Base-by-base conservation (phyloP, 2,113 vertebrate genomes). In the Lampris megalopsis region DNA sequence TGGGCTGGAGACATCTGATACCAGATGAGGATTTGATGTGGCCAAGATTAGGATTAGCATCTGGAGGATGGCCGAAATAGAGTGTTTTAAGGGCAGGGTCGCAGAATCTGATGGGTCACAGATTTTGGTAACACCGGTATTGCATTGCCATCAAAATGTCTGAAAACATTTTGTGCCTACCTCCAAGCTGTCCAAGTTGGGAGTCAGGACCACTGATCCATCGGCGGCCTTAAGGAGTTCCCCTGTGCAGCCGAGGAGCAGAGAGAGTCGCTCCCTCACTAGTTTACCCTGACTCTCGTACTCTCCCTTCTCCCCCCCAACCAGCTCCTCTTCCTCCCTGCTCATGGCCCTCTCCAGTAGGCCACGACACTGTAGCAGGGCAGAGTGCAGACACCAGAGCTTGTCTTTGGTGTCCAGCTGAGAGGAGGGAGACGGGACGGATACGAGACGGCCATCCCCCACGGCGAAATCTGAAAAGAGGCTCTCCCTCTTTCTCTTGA, bases 341-440 rank as follows among this genome's bases (percentile, higher is more conserved):
- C 74, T 24, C 1, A 93, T 87, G 71, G 87, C 92, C 37, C 75
- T 74, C 60, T 94, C 92, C 88, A 94, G 68, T 41, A 94, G 71
- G 59, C 53, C 64, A 38, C 67, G 82, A 72, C 94, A 94, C 82
- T 92, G 90, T 0, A 82, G 69, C 68, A 95, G 87, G 6, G 93
- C 94, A 0, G 91, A 90, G 68, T 92, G 84, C 61, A 94, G 73
- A 50, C 82, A 49, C 90, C 87, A 88, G 6, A 94, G 71, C 73
- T 82, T 86, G 72, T 94, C 90, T 4, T 69, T 67, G 54, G 64
- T n/a, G 43, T 93, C 83, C 80, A 93, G 81, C 67, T 89, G 91
- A 47, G 90, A 71, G 6, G 89, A 90, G 10, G 88, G 71, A 5
- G 87, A 82, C 35, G 90, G 85, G 54, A 93, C 79, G 11, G 88